Conservation (phyloP, 2,797 vertebrate species). For the Anabacerthia variegaticeps region DNA sequence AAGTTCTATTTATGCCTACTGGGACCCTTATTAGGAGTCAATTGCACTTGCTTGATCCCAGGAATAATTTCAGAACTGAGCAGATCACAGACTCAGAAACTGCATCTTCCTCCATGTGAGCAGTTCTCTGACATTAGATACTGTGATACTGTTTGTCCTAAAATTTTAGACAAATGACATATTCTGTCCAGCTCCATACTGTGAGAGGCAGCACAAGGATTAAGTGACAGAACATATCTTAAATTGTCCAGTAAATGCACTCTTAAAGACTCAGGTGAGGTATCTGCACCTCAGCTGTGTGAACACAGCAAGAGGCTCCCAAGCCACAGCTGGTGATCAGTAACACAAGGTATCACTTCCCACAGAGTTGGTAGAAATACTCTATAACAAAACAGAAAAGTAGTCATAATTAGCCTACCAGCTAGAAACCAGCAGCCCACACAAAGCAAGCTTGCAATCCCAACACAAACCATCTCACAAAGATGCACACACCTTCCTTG, state of each 20-base stretch:
- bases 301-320: background rate
- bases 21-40: conserved; percentile 29
- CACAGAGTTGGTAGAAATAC: background rate
- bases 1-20: conserved; percentile 12
- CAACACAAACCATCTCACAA: background rate
- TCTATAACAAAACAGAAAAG: background rate
- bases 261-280: background rate
- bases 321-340: background rate
- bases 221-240: background rate
- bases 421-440: background rate
- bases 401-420: background rate
- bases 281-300: background rate
- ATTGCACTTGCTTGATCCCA: conserved; percentile 53
- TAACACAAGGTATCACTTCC: background rate
- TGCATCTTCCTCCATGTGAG: background rate
- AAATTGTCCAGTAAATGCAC: background rate
- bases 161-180: background rate
- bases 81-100: conserved; percentile 1
- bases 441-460: background rate
- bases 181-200: background rate
- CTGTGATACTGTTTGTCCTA: background rate
- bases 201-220: background rate
- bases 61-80: conserved; percentile 21
- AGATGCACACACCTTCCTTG: background rate
- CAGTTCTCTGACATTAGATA: background rate